Conservation (phyloP, 1,140 invertebrate genomes). For the Elysia chlorotica region DNA sequence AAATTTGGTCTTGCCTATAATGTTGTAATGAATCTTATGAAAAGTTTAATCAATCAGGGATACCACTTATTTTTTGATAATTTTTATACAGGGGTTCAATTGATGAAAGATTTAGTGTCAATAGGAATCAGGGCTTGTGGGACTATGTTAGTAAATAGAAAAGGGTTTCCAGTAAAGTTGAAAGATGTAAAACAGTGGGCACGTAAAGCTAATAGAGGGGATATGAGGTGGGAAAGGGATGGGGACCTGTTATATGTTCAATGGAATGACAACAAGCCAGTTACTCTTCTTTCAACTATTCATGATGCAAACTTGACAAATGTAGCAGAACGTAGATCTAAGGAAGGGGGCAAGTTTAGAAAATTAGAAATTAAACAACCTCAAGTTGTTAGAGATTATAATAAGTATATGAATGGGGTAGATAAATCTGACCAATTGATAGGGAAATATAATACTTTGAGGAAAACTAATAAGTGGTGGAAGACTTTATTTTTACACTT, state of each 20-base stretch:
- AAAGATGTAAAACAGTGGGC: conserved; percentile 11
- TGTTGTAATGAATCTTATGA: conserved; percentile 8
- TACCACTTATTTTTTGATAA: conserved; percentile 19
- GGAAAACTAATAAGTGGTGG: conserved; percentile 1
- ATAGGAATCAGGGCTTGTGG: conserved; percentile 10
- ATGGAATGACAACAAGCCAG: not conserved
- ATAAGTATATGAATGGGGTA: conserved; percentile 8
- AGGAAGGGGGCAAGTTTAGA: not conserved
- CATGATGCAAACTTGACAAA: not conserved
- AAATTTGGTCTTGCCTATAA: conserved; percentile 6
- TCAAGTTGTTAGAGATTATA: not conserved
- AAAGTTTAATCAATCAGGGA: not conserved
- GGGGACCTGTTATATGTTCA: conserved; percentile 10
- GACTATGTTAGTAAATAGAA: conserved; percentile 12
- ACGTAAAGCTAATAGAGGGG: not conserved
- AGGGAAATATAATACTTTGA: conserved; percentile 1
- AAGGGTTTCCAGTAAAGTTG: conserved; percentile 11
- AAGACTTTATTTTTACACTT: conserved; percentile 4
- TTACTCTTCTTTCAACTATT: not conserved
- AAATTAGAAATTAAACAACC: not conserved
- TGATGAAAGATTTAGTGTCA: not conserved
- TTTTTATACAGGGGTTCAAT: conserved; percentile 7
- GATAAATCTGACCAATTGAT: conserved; percentile 1
- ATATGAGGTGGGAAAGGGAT: conserved; percentile 3
- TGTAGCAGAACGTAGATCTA: not conserved